A percentile compares a stretch with the other conserved stretches of the same genome.
These are phyloP conservation scores for Anas georgica DNA, from an alignment of 2,797 vertebrate genomes.

Conservation along the genomic window DNA sequence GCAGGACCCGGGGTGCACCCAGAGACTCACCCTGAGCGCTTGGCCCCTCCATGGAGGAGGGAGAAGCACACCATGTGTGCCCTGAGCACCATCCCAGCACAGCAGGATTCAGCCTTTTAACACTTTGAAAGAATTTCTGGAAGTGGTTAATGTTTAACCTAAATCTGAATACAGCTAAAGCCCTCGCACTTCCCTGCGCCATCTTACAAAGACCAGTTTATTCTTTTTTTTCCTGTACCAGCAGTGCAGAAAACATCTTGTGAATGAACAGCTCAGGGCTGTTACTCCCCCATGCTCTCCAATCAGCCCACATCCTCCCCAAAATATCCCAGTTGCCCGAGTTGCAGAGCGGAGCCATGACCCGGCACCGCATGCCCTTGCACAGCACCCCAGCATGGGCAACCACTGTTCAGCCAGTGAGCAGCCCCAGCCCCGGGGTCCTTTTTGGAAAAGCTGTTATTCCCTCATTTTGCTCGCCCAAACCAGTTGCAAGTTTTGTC, in stretches of 20 bases:
- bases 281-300: neutral
- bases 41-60: too few relatives aligned
- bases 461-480: accelerated
- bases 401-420: accelerated
- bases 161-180: neutral
- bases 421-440: accelerated
- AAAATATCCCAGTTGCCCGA: too few relatives aligned
- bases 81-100: neutral
- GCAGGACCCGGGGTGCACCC: neutral
- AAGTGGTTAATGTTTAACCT: neutral
- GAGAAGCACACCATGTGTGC: neutral
- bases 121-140: too few relatives aligned
- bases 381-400: accelerated
- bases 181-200: neutral
- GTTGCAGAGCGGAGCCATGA: neutral
- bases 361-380: accelerated
- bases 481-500: accelerated
- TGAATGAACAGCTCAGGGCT: neutral
- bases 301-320: neutral
- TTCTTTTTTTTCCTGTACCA: neutral
- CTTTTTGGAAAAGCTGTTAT: neutral
- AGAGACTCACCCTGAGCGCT: neutral
- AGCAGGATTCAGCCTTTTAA: too few relatives aligned
- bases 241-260: neutral
- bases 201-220: neutral